Conservation (phyloP, 2,113 vertebrate species). For the Heloderma charlesbogerti region DNA sequence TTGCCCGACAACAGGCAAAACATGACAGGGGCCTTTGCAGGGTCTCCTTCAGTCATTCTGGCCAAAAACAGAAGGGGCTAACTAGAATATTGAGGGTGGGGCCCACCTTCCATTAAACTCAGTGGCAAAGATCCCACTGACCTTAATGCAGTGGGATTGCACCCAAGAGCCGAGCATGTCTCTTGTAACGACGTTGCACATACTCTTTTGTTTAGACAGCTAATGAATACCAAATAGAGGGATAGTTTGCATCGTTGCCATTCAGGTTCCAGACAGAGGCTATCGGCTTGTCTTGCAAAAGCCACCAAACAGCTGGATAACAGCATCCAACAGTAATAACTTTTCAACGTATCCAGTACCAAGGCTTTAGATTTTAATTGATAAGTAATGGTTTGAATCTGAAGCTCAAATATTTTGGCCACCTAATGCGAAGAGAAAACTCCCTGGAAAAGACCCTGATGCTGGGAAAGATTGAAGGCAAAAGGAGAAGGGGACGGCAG, state of each 20-base stretch:
- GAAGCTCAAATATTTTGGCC: too few relatives aligned
- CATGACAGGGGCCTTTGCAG: not conserved
- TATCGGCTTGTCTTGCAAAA: slow-evolving; percentile 66
- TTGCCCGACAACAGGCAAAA: not conserved
- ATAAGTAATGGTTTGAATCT: slow-evolving; percentile 62
- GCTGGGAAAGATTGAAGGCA: too few relatives aligned
- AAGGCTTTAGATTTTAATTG: slow-evolving; percentile 61
- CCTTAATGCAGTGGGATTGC: not conserved
- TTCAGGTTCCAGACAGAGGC: slow-evolving; percentile 61
- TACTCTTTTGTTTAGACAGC: slow-evolving; percentile 58
- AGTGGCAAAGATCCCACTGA: not conserved
- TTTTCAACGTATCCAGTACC: slow-evolving; percentile 51
- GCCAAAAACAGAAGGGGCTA: not conserved
- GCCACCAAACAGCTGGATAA: slow-evolving; percentile 66
- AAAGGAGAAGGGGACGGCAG: too few relatives aligned
- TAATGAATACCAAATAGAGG: slow-evolving; percentile 72
- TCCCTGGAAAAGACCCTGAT: too few relatives aligned
- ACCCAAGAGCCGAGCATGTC: not conserved
- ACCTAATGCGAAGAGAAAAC: too few relatives aligned
- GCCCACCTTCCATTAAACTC: not conserved
- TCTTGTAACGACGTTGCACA: slow-evolving; percentile 26
- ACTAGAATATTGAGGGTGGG: not conserved
- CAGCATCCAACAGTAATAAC: slow-evolving; percentile 46
- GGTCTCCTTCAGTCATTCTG: slow-evolving; percentile 46
- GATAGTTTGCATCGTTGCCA: slow-evolving; percentile 59